Evolutionary conservation across 1,140 invertebrate species (phyloP), one percentile per base, ranked within the genome.

Genomic region (Pseudomyrmex gracilis): DNA sequence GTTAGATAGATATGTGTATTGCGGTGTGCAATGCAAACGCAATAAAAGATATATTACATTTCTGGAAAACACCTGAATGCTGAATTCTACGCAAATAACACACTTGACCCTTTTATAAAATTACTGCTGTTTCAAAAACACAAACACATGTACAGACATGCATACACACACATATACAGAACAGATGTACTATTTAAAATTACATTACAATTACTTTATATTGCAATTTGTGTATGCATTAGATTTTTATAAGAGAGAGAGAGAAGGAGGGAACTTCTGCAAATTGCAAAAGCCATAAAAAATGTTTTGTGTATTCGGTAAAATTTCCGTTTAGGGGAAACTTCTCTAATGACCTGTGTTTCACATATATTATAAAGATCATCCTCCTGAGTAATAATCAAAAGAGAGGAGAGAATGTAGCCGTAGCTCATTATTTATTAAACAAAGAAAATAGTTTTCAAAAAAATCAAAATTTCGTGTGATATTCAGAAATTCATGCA

Each of bases 11-110:
- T 45, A 22, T 70, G 15, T 70, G 17, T 77, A 55, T 76, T 53
- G 47, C 34, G n/a, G 17, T 20, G 8, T 53, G 15, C 17, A 57
- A 45, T 20, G 49, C 34, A 34, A 22, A 8, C 74, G 20, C 49
- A 55, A 45, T 77, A 51, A 13, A 51, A 67, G 55, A 67, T 47
- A 68, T 77, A 77, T 77, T 67, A 68, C 49, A 22, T 67, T 77
- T 68, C n/a, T 24, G 34, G 17, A 47, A 77, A 63, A 67, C 17
- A 24, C 7, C 10, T 20, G 17, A 77, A 13, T 34, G 8, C 47
- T 15, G n/a, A 12, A 55, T 67, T 77, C 34, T 49, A 7, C 43
- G 43, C 10, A 13, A 67, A 17, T 34, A 55, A 77, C 63, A 8
- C 17, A 20, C 17, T 55, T 24, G 63, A 55, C 12, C n/a, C 22